phyloP scores from a whole-genome alignment of 1,140 invertebrate genomes.

The Luehdorfia chinensis region DNA sequence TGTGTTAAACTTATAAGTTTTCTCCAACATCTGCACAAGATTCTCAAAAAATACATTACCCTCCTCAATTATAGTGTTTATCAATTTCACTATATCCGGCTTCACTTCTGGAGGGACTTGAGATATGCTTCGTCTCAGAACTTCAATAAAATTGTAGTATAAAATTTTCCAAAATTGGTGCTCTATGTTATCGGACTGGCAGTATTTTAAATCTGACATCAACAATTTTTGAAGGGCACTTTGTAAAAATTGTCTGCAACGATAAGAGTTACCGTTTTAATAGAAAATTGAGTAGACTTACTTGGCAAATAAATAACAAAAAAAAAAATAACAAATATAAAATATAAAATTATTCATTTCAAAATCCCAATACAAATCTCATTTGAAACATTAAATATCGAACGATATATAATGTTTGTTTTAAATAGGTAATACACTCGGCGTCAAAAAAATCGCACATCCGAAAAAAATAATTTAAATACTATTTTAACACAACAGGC shows the following conservation, averaged over 20 bases:
- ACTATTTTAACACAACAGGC: too few relatives aligned
- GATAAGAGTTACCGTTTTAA: slow-evolving; percentile 27
- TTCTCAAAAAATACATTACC: slow-evolving; percentile 88
- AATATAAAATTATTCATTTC: too few relatives aligned
- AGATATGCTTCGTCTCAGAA: slow-evolving; percentile 82
- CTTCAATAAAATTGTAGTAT: slow-evolving; percentile 94
- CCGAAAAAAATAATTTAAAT: too few relatives aligned
- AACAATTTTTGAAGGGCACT: slow-evolving; percentile 86
- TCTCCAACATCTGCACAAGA: slow-evolving; percentile 85
- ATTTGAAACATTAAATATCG: too few relatives aligned
- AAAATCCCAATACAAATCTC: too few relatives aligned
- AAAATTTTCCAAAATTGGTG: slow-evolving; percentile 94
- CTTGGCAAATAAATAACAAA: too few relatives aligned
- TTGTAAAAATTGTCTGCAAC: slow-evolving; percentile 79
- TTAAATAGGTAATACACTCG: too few relatives aligned
- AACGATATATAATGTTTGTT: too few relatives aligned
- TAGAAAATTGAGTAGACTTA: slow-evolving; percentile 8
- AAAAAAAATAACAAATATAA: slow-evolving; percentile 5
- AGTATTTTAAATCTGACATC: slow-evolving; percentile 90
- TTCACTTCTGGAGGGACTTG: slow-evolving; percentile 74
- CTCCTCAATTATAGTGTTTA: slow-evolving; percentile 88
- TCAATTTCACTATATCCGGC: slow-evolving; percentile 81
- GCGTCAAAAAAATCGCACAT: too few relatives aligned
- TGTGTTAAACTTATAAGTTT: slow-evolving; percentile 85
- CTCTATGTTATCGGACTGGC: slow-evolving; percentile 92